A percentile compares a stretch with the other conserved stretches of the same genome.
Evolutionary conservation across 2,888 invertebrate genomes (phyloP).

Genomic region (Pharmacophagus antenor): DNA sequence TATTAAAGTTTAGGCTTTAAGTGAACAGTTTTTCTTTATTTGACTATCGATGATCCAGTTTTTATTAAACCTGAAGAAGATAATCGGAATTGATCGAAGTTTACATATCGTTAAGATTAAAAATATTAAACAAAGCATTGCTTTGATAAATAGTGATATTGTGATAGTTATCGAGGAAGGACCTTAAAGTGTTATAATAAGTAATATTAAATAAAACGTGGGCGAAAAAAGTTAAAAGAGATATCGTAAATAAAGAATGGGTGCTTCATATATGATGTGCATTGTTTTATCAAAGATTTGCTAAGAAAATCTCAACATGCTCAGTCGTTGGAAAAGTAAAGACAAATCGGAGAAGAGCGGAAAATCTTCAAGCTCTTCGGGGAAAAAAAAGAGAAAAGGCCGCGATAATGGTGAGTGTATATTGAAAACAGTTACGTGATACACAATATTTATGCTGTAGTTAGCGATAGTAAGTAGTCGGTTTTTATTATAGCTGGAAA

Average conservation of each 20-base stretch:
- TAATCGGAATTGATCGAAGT: conserved; percentile 25
- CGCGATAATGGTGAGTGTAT: conserved; percentile 87
- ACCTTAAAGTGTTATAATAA: neutral
- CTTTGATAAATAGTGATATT: neutral
- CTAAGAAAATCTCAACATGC: conserved; percentile 74
- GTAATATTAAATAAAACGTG: neutral
- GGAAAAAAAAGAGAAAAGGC: conserved; percentile 92
- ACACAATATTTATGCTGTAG: neutral
- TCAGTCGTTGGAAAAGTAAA: conserved; percentile 92
- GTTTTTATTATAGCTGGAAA: too few species aligned
- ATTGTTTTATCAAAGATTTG: conserved; percentile 1
- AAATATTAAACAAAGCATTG: neutral
- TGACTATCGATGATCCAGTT: too few species aligned
- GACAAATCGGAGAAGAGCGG: conserved; percentile 88
- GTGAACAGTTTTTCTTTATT: too few species aligned
- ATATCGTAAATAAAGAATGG: neutral
- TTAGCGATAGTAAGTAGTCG: too few species aligned
- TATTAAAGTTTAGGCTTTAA: too few species aligned
- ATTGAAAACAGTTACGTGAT: neutral
- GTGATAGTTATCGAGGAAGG: neutral
- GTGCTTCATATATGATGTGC: conserved; percentile 4
- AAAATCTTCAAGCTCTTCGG: conserved; percentile 77
- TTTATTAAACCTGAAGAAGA: conserved; percentile 1
- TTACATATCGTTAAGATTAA: conserved; percentile 26
- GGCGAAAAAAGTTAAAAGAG: neutral